Evolutionary conservation across 2,888 invertebrate genomes (phyloP), one percentile per base, ranked within the genome.

Genomic region (Nomada lathburiana): DNA sequence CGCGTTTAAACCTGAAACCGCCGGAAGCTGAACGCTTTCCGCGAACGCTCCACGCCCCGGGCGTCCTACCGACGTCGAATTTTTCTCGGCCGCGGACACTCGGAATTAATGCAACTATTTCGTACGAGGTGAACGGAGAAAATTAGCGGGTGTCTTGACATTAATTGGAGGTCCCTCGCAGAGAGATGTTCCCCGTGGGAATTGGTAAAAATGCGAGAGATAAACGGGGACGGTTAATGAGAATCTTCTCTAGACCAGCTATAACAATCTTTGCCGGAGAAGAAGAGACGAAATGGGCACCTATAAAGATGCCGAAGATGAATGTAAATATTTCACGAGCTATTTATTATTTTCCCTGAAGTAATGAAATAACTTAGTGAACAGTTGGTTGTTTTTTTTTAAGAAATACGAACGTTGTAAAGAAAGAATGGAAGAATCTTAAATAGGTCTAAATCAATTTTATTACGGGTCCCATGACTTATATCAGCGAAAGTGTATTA

Each of bases 1-100:
- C 75, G 57, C 11, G 72, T 53, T 76, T 73, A 73, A 72, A 76
- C 72, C 72, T 20, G 78, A 71, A 77, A 80, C 71, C 67, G 81
- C 80, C 80, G 57, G 62, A 23, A 72, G 76, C 72, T 72, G 71
- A 73, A 80, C 55, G 59, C 53, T 73, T 69, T 77, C 72, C 68
- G 20, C 26, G 55, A 71, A 72, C 68, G 69, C 47, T 53, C 29
- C 60, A 53, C 60, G 57, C 64, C 29, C 4, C 26, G 18, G 53
- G 52, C 55, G 29, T 64, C 18, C 52, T 52, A 1, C 20, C 20
- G 47, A 16, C 36, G 73, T 64, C 18, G 16, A 64, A 26, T 71
- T 77, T 80, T 80, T 71, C 29, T 26, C 42, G 9, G 2, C 2
- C 18, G 16, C 53, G 1, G 7, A 2, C 2, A 3, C 53, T 4